phyloP scores from a whole-genome alignment of 2,113 vertebrate species.

The Osmerus eperlanus region DNA sequence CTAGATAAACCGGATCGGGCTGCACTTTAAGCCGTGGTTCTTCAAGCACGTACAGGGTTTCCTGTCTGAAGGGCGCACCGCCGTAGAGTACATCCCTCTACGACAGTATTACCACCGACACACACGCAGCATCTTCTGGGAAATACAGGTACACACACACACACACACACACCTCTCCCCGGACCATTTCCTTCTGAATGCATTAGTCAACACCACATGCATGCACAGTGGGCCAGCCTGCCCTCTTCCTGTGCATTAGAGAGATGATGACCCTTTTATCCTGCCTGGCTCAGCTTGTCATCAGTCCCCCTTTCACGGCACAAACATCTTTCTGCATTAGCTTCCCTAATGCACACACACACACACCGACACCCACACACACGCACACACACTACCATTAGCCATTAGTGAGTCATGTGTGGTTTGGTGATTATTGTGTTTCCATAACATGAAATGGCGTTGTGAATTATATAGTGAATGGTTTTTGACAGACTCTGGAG shows the following conservation, averaged over 20 bases:
- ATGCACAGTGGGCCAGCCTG: neutral
- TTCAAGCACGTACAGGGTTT: constrained; percentile 91
- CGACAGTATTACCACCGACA: constrained; percentile 97
- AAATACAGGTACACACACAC: constrained; percentile 83
- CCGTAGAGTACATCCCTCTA: constrained; percentile 89
- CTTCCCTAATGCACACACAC: constrained; percentile 33
- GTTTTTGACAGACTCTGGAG: constrained; percentile 22
- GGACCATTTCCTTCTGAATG: neutral
- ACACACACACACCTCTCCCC: neutral
- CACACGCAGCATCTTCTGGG: constrained; percentile 98
- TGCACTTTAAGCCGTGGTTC: constrained; percentile 97
- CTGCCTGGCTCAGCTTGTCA: constrained; percentile 25
- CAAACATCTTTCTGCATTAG: constrained; percentile 27
- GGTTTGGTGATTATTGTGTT: constrained; percentile 40
- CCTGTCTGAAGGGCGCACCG: constrained; percentile 70
- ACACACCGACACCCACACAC: neutral
- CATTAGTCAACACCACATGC: neutral
- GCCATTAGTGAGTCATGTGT: constrained; percentile 55
- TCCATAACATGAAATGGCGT: constrained; percentile 50
- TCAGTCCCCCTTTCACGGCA: constrained; percentile 16
- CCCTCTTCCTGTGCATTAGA: constrained; percentile 13
- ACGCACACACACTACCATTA: constrained; percentile 50
- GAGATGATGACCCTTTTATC: constrained; percentile 19
- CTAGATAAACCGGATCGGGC: constrained; percentile 90
- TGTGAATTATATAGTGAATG: constrained; percentile 67